A percentile compares a stretch with the other conserved stretches of the same genome.
Evolutionary conservation across 2,797 vertebrate species (phyloP).

Genomic region (Gephyroberyx darwinii): DNA sequence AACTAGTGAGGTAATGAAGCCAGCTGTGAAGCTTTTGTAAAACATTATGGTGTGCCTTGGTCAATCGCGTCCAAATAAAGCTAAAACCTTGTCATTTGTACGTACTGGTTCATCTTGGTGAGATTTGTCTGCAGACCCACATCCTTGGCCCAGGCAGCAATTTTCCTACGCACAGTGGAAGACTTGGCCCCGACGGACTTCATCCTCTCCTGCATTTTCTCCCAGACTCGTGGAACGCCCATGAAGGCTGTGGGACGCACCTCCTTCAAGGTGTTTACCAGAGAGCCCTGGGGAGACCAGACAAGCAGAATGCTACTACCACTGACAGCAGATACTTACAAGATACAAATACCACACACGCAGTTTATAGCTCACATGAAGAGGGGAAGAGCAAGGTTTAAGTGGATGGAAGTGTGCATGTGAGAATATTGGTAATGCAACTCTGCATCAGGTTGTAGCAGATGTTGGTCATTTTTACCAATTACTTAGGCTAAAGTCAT

Average conservation of each 20-base stretch:
- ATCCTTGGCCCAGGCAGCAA: constrained; percentile 90
- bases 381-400: background rate
- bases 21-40: too few species aligned
- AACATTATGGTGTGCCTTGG: too few species aligned
- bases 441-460: too few species aligned
- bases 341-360: background rate
- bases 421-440: background rate
- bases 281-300: constrained; percentile 82
- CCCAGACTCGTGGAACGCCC: constrained; percentile 95
- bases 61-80: background rate
- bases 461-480: too few species aligned
- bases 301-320: too few species aligned
- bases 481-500: too few species aligned
- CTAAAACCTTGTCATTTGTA: background rate
- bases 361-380: background rate
- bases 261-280: constrained; percentile 89
- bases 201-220: constrained; percentile 96
- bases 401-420: background rate
- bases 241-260: constrained; percentile 90
- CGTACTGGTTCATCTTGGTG: constrained; percentile 86
- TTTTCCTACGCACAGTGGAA: constrained; percentile 82
- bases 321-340: background rate
- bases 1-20: too few species aligned
- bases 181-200: constrained; percentile 83
- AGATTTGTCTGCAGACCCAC: constrained; percentile 88